Conservation (phyloP, 2,797 vertebrate species). For the Neosilurus hyrtlii region DNA sequence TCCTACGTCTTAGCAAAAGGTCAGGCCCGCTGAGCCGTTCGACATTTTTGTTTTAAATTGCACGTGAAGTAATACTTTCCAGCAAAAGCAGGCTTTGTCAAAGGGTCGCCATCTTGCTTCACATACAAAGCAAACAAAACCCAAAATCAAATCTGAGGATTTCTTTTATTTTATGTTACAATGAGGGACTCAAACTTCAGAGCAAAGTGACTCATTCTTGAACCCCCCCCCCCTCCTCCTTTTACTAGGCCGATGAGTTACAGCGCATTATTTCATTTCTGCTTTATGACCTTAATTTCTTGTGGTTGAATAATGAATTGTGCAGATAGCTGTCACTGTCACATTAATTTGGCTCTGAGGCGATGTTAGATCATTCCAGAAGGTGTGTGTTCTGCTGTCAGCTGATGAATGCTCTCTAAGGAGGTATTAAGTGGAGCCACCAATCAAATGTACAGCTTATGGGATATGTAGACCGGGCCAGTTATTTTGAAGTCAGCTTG, state of each 20-base stretch:
- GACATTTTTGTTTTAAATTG: slow-evolving; percentile 20
- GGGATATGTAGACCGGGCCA: slow-evolving; percentile 24
- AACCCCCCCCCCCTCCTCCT: background rate
- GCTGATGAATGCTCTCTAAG: slow-evolving; percentile 40
- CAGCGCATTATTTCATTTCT: slow-evolving; percentile 49
- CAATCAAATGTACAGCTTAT: slow-evolving; percentile 36
- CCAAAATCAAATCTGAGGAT: slow-evolving; percentile 5
- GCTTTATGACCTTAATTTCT: slow-evolving; percentile 60
- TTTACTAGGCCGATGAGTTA: slow-evolving; percentile 25
- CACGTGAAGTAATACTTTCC: background rate
- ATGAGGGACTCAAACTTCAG: slow-evolving; percentile 6
- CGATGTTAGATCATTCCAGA: slow-evolving; percentile 46
- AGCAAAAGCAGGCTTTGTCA: background rate
- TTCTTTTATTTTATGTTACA: slow-evolving; percentile 22
- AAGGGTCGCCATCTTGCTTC: background rate
- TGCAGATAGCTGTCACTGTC: slow-evolving; percentile 41
- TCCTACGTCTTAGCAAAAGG: slow-evolving; percentile 17
- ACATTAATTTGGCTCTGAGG: slow-evolving; percentile 53
- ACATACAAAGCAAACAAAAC: background rate
- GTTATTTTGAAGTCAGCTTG: slow-evolving; percentile 27
- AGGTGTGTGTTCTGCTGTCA: slow-evolving; percentile 45
- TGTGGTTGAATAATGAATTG: slow-evolving; percentile 62
- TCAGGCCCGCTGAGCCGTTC: slow-evolving; percentile 3
- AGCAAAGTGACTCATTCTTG: background rate
- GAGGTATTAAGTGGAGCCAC: slow-evolving; percentile 40